phyloP scores from a whole-genome alignment of 2,888 invertebrate genomes.

The Cabera pusaria region DNA sequence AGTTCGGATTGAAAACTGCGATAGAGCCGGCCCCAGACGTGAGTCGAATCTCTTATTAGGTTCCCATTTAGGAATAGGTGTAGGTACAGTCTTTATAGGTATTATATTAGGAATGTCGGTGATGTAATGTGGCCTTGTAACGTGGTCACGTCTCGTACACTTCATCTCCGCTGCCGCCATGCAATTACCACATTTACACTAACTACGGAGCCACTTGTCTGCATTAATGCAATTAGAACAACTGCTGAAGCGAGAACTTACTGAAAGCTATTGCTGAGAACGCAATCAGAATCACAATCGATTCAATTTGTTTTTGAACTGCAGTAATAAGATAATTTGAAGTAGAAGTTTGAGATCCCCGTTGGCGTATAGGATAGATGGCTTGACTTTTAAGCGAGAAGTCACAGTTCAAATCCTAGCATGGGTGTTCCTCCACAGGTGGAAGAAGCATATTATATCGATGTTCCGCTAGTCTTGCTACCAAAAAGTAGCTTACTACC shows the following conservation, averaged over 20 bases:
- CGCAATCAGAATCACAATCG: slow-evolving; percentile 40
- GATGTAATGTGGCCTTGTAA: slow-evolving; percentile 45
- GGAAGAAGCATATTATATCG: too few relatives aligned
- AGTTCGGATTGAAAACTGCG: slow-evolving; percentile 81
- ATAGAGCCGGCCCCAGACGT: slow-evolving; percentile 73
- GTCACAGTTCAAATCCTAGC: too few relatives aligned
- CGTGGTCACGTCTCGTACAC: slow-evolving; percentile 52
- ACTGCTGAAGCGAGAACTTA: slow-evolving; percentile 37
- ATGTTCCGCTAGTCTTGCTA: too few relatives aligned
- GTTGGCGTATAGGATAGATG: too few relatives aligned
- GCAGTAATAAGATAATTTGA: neutral
- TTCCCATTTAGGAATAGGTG: slow-evolving; percentile 68
- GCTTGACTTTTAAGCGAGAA: too few relatives aligned
- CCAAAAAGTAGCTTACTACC: too few relatives aligned
- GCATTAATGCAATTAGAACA: slow-evolving; percentile 43
- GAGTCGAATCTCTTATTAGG: slow-evolving; percentile 67
- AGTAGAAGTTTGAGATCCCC: slow-evolving; percentile 1
- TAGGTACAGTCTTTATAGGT: slow-evolving; percentile 59
- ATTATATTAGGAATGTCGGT: slow-evolving; percentile 56
- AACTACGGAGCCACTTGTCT: slow-evolving; percentile 38
- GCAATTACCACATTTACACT: slow-evolving; percentile 44
- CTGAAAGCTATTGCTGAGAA: slow-evolving; percentile 40
- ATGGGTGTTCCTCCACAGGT: too few relatives aligned
- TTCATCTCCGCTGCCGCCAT: slow-evolving; percentile 35
- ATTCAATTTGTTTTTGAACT: slow-evolving; percentile 20